A percentile compares a stretch with the other conserved stretches of the same genome.
Evolutionary conservation across 2,113 vertebrate species (phyloP).

Genomic region (Hoplias malabaricus): DNA sequence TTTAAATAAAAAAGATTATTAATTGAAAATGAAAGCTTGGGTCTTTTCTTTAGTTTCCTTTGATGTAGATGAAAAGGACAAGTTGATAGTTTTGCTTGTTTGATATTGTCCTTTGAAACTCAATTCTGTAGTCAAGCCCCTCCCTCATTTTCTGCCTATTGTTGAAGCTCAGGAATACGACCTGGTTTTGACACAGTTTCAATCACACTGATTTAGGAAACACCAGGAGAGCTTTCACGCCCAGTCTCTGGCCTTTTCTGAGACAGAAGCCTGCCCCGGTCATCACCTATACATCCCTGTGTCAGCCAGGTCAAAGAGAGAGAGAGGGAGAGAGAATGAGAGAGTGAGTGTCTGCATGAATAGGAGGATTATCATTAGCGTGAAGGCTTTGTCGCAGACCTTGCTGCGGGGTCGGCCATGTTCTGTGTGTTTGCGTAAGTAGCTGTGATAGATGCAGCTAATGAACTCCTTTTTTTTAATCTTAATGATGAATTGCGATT

Average conservation of each 20-base stretch:
- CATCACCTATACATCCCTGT: constrained; percentile 28
- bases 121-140: constrained; percentile 60
- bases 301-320: constrained; percentile 59
- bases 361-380: constrained; percentile 62
- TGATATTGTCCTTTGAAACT: background rate
- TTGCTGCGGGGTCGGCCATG: constrained; percentile 65
- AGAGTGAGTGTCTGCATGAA: constrained; percentile 44
- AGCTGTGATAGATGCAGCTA: constrained; percentile 63
- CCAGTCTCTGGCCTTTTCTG: constrained; percentile 31
- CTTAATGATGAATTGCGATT: constrained; percentile 42
- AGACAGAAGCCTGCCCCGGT: constrained; percentile 39
- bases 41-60: background rate
- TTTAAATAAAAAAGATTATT: too few species aligned
- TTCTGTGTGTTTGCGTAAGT: constrained; percentile 57
- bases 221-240: constrained; percentile 55
- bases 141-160: constrained; percentile 59
- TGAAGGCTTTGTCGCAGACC: constrained; percentile 63
- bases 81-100: background rate
- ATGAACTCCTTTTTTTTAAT: constrained; percentile 45
- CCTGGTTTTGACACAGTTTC: constrained; percentile 57
- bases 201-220: constrained; percentile 57
- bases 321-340: constrained; percentile 9
- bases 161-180: constrained; percentile 58
- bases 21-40: background rate
- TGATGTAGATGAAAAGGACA: constrained; percentile 19